Percentiles rank a stretch among this genome's conserved stretches.
Conservation (phyloP, 1,140 invertebrate genomes). For the Euura saliciscinereae region DNA sequence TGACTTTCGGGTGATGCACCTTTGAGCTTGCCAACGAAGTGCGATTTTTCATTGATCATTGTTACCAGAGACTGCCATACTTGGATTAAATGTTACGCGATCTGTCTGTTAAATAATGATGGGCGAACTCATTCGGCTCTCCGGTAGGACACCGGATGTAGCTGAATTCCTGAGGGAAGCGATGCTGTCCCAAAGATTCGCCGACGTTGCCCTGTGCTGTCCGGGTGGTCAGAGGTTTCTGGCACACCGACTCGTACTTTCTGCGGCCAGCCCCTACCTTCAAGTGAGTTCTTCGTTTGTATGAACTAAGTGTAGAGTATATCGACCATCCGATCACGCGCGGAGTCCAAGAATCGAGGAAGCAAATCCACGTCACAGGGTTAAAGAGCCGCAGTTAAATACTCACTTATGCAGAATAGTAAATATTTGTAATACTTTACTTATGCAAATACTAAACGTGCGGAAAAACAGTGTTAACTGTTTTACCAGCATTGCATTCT, state of each 20-base stretch:
- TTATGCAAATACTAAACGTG: too few relatives aligned
- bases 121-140: slow-evolving; percentile 40
- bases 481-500: too few relatives aligned
- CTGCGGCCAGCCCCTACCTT: slow-evolving; percentile 50
- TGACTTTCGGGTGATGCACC: slow-evolving; percentile 6
- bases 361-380: too few relatives aligned
- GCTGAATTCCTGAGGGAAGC: slow-evolving; percentile 44
- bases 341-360: too few relatives aligned
- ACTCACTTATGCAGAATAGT: too few relatives aligned
- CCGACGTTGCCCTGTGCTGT: slow-evolving; percentile 51
- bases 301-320: background rate
- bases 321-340: too few relatives aligned
- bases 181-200: slow-evolving; percentile 48
- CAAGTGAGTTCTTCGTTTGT: slow-evolving; percentile 37
- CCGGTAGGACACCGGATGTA: slow-evolving; percentile 38
- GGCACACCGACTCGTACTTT: slow-evolving; percentile 53
- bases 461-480: too few relatives aligned
- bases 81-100: too few relatives aligned
- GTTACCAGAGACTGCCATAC: too few relatives aligned
- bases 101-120: slow-evolving; percentile 20
- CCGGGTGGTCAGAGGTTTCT: slow-evolving; percentile 48
- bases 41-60: too few relatives aligned
- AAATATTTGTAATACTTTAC: too few relatives aligned
- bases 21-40: background rate
- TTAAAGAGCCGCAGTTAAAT: too few relatives aligned